These are phyloP conservation scores for Heterodera schachtii DNA, from an alignment of 1,140 invertebrate genomes.

Conservation along the genomic window DNA sequence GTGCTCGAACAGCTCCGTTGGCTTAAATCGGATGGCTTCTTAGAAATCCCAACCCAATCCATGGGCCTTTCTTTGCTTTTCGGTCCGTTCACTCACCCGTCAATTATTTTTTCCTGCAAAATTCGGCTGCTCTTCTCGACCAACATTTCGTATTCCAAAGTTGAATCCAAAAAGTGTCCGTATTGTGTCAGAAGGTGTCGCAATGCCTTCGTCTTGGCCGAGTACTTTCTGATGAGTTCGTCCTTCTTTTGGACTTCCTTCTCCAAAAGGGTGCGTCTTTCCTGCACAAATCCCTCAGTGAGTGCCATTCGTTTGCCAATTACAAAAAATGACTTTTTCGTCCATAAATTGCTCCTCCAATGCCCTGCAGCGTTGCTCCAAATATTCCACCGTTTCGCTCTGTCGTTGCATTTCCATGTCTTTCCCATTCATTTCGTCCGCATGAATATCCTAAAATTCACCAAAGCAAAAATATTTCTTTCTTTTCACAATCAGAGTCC, in stretches of 20 bases:
- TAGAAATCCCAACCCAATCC: no score
- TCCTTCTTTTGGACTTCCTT: slow-evolving; percentile 4
- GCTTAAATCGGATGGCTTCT: background rate
- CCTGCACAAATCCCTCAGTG: background rate
- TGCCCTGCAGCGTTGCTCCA: background rate
- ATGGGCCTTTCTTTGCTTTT: no score
- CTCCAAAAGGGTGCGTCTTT: background rate
- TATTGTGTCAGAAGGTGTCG: slow-evolving; percentile 3
- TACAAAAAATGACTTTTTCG: background rate
- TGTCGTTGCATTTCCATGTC: slow-evolving; percentile 12
- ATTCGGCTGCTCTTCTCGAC: slow-evolving; percentile 2
- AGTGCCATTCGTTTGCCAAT: background rate
- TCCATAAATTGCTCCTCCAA: slow-evolving; percentile 11
- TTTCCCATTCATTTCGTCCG: slow-evolving; percentile 19
- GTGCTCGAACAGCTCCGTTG: slow-evolving; percentile 4
- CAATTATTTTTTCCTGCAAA: slow-evolving; percentile 15
- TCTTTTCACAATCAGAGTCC: background rate
- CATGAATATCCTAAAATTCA: slow-evolving; percentile 15
- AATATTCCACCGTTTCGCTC: background rate
- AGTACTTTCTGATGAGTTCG: slow-evolving; percentile 1
- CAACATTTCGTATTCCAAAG: background rate
- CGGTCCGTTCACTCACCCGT: background rate
- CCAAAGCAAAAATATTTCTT: background rate
- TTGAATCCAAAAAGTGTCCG: slow-evolving; percentile 5
- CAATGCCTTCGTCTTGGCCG: background rate